phyloP scores from a whole-genome alignment of 2,797 vertebrate genomes.

The Peromyscus melanophrys region DNA sequence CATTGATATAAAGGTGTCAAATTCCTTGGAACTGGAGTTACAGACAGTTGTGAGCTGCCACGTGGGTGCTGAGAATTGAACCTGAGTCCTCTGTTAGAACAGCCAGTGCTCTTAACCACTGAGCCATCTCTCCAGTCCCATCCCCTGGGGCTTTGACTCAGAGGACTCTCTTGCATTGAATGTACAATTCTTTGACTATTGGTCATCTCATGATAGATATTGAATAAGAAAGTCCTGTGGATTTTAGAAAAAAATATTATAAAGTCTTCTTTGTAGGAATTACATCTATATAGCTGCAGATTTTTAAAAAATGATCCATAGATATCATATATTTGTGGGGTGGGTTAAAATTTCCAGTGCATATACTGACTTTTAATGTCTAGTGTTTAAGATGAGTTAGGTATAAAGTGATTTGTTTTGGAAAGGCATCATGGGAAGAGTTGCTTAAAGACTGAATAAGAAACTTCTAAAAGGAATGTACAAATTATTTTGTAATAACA shows the following conservation, averaged over 20 bases:
- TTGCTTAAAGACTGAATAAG: not conserved
- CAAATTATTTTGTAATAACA: not conserved
- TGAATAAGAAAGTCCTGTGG: not conserved
- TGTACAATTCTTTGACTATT: not conserved
- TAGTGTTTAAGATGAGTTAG: not conserved
- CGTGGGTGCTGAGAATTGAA: no score
- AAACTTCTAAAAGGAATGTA: not conserved
- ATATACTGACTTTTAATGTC: not conserved
- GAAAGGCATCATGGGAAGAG: not conserved
- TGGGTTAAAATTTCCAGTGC: not conserved
- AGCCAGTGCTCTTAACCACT: no score
- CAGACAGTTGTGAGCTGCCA: no score
- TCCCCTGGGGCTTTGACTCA: not conserved
- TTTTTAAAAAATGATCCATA: not conserved
- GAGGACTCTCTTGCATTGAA: not conserved
- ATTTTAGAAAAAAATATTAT: not conserved
- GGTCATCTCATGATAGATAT: not conserved
- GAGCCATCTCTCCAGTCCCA: no score
- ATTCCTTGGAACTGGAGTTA: no score
- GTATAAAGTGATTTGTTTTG: not conserved
- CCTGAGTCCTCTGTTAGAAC: no score
- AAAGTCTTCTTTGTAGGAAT: not conserved
- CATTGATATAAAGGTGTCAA: no score
- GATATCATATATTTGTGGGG: not conserved
- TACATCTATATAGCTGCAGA: not conserved